These are phyloP conservation scores for Sprattus sprattus DNA, from an alignment of 2,113 vertebrate species.

Conservation along the genomic window DNA sequence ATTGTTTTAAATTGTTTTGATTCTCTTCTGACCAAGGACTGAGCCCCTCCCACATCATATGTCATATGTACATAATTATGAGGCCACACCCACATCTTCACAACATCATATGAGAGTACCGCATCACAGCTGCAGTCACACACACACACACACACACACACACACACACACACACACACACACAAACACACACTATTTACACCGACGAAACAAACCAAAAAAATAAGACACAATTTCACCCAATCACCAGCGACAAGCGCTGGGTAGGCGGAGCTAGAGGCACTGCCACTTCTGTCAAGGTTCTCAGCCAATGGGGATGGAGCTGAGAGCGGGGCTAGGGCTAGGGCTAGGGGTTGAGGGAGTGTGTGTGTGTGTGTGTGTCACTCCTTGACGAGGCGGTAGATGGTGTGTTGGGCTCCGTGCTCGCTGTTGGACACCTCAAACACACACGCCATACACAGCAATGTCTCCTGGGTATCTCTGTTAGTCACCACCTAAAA, in stretches of 20 bases:
- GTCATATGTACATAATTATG: too few species aligned
- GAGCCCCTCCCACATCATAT: too few species aligned
- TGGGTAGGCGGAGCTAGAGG: constrained; percentile 81
- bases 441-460: constrained; percentile 99
- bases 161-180: constrained; percentile 82
- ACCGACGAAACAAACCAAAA: constrained; percentile 57
- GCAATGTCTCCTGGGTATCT: constrained; percentile 97
- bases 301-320: constrained; percentile 80
- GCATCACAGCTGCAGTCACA: constrained; percentile 93
- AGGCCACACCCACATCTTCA: constrained; percentile 51
- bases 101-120: constrained; percentile 94
- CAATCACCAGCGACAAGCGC: constrained; percentile 80
- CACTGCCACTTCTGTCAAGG: constrained; percentile 91
- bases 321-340: constrained; percentile 50
- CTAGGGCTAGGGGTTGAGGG: constrained; percentile 49
- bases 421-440: constrained; percentile 99
- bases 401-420: constrained; percentile 98
- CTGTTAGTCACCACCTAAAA: constrained; percentile 96
- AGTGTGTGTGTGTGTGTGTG: constrained; percentile 49
- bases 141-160: constrained; percentile 75
- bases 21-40: too few species aligned
- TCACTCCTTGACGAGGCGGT: constrained; percentile 99
- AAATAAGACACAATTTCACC: constrained; percentile 67
- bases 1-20: constrained; percentile 6
- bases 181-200: constrained; percentile 75